These are phyloP conservation scores for Stichodactyla helianthus DNA, from an alignment of 64 coral and sea anemone genomes.

Conservation along the genomic window DNA sequence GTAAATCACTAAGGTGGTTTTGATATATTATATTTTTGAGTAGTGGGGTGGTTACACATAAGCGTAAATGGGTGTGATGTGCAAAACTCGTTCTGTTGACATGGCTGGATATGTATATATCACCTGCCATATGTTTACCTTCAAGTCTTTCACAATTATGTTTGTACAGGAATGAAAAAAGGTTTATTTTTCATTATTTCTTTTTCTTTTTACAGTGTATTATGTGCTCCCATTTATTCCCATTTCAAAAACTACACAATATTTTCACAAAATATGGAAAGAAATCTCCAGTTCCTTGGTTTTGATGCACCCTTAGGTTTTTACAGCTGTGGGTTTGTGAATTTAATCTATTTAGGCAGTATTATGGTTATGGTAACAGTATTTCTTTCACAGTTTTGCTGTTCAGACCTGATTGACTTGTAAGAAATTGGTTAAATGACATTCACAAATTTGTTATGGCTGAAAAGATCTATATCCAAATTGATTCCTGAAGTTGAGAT, in stretches of 20 bases:
- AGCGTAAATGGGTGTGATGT: conserved; percentile 15
- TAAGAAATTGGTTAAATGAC: background rate
- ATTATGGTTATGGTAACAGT: background rate
- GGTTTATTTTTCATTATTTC: background rate
- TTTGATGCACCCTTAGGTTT: background rate
- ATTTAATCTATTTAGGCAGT: background rate
- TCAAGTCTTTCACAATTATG: background rate
- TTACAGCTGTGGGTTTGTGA: background rate
- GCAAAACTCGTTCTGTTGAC: background rate
- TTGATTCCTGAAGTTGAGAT: background rate
- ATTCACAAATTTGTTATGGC: background rate
- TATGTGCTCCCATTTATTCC: background rate
- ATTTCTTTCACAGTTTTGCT: background rate
- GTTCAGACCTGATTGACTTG: background rate
- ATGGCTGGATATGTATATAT: background rate
- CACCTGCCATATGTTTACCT: conserved; percentile 15
- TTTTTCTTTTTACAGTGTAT: background rate
- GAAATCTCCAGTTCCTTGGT: background rate
- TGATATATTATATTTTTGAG: background rate
- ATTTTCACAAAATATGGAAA: background rate
- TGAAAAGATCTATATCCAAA: background rate
- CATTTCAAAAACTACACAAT: background rate
- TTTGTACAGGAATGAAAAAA: background rate
- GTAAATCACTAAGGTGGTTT: background rate
- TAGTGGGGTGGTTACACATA: background rate